A percentile compares a stretch with the other conserved stretches of the same genome.
These are phyloP conservation scores for Dicerorhinus sumatrensis DNA, from an alignment of 2,113 vertebrate genomes.

Conservation along the genomic window DNA sequence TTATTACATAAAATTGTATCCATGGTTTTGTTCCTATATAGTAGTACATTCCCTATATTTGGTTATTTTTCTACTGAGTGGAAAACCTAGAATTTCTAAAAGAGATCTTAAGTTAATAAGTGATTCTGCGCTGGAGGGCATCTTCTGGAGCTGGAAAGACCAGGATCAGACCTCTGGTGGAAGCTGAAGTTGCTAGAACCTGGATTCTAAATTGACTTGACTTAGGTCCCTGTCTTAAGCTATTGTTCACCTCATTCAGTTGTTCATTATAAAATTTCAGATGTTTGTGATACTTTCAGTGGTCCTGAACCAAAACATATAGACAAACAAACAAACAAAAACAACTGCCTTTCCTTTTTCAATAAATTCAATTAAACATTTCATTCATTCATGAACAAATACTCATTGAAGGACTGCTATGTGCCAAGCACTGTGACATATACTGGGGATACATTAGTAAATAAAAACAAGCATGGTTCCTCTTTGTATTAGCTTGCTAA, in stretches of 20 bases:
- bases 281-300: not conserved
- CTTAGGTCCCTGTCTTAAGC: not conserved
- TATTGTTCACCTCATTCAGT: not conserved
- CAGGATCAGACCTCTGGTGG: not conserved
- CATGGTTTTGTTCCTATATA: not conserved
- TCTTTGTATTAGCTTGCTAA: not conserved
- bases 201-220: not conserved
- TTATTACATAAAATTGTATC: constrained; percentile 4
- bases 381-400: constrained; percentile 17
- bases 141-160: not conserved
- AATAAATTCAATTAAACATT: constrained; percentile 12
- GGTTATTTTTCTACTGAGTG: not conserved
- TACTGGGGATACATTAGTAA: not conserved
- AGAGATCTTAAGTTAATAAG: not conserved
- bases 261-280: constrained; percentile 3
- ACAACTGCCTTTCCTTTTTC: not conserved
- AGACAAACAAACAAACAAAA: not conserved
- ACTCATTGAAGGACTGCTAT: not conserved
- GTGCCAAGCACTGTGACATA: not conserved
- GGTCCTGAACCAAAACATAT: not conserved
- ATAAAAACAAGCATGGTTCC: not conserved
- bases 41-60: not conserved
- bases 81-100: constrained; percentile 27
- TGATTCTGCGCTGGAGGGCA: not conserved
- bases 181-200: not conserved